Evolutionary conservation across 1,140 invertebrate genomes (phyloP), one percentile per base, ranked within the genome.

Genomic region (Temnothorax curvispinosus): DNA sequence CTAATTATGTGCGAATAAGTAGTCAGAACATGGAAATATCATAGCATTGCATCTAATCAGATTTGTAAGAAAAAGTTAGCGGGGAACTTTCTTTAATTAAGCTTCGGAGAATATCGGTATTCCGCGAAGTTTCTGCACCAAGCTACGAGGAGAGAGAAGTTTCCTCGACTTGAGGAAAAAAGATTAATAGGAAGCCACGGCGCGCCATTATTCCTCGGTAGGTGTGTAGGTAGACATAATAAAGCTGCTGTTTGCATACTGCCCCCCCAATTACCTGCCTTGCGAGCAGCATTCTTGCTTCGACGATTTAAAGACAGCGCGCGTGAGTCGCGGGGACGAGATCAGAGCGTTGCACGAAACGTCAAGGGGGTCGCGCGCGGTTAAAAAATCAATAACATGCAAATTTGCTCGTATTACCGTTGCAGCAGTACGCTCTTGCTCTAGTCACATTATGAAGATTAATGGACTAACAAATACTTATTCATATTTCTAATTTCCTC

Each of bases 301-400:
- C 50, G 52, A 71, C 21, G 35, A 81, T 81, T 50, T 11, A 11
- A 81, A 56, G 64, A 69, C 77, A 56, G 44, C 76, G 76, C 60
- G 76, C 60, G 76, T 65, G 62, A 69, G 65, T 44, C 52, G 47
- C 50, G 35, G 6, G 15, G 52, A 44, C 38, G 52, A 71, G 78
- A 71, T 81, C 64, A 52, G 50, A 56, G 41, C 9, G 65, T 81
- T 58, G 38, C 78, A 81, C 38, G 38, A 71, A 81, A 81, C 64
- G 64, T 81, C 77, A 69, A 81, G 77, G 64, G 78, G 64, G 78
- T 81, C 64, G 50, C 38, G 64, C 27, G 38, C 62, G 35, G 50
- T 81, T 54, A 81, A 81, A 81, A 81, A 81, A 81, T 81, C 78
- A 71, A 81, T 81, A 81, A 81, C 78, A 81, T 81, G 78, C 65